Evolutionary conservation across 2,113 vertebrate genomes (phyloP), one percentile per base, ranked within the genome.

Genomic region (Manacus vitellinus): DNA sequence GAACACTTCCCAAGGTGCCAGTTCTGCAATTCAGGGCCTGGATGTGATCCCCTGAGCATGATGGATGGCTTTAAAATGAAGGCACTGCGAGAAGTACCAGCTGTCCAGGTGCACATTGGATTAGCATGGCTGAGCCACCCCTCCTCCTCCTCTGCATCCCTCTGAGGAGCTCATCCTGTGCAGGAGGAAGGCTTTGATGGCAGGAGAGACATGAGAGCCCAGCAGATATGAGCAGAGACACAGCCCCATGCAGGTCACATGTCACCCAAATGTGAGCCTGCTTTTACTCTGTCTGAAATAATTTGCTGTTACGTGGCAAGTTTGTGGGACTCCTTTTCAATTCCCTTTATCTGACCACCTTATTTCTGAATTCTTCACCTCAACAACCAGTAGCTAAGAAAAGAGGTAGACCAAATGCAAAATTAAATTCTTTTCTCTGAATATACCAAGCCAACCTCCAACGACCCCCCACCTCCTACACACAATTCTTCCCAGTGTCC

Each of bases 41-140:
- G 77, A 87, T 82, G 93, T 58, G 91, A 63, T 92, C 30, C 49
- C 94, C 37, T 4, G 73, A n/a, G 33, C 91, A 83, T 97, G 98
- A 98, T 97, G 94, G 92, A 98, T 98, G 75, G 52, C 89, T 97
- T 97, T 97, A 96, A 70, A 46, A 97, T 97, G 95, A 97, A 95
- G 94, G 89, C 23, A 46, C 72, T 28, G 73, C 0, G 2, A 79
- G 68, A 61, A 92, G 88, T n/a, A 84, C 97, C 98, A 98, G 97
- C 97, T 98, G 98, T 97, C 88, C 97, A 89, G 76, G 84, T 88
- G 39, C 94, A 91, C 33, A 15, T 35, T 52, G 3, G 92, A 97
- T 97, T 77, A 98, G 97, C 95, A 78, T 54, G 95, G 94, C 86
- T 98, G 91, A 97, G 23, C 91, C 86, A 54, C 30, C 51, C 24